Percentiles rank a stretch among this genome's conserved stretches.
Conservation (phyloP, 2,888 invertebrate genomes). For the Beris morrisii region DNA sequence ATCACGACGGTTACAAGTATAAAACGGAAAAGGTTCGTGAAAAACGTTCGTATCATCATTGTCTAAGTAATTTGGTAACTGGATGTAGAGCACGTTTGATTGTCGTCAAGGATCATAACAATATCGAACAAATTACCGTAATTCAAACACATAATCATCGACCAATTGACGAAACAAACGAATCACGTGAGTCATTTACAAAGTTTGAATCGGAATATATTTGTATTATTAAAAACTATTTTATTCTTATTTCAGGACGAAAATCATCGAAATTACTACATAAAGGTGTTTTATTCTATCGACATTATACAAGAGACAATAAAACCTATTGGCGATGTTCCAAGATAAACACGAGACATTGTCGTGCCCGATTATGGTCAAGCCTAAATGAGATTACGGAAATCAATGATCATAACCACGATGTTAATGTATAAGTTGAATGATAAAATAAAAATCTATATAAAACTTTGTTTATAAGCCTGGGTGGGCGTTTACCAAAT, state of each 20-base stretch:
- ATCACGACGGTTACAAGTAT: conserved; percentile 31
- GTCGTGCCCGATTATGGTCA: conserved; percentile 35
- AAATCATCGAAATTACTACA: conserved; percentile 28
- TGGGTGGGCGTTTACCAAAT: no score
- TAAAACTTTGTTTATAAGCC: no score
- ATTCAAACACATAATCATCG: conserved; percentile 33
- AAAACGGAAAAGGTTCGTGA: conserved; percentile 32
- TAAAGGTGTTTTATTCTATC: conserved; percentile 34
- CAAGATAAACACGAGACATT: conserved; percentile 24
- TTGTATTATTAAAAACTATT: background rate
- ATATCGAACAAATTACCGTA: conserved; percentile 16
- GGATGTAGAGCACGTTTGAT: conserved; percentile 35
- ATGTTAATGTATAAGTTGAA: background rate
- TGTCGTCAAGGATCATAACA: conserved; percentile 8
- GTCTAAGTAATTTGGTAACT: conserved; percentile 1
- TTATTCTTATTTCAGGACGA: conserved; percentile 22
- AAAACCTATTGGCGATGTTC: conserved; percentile 37
- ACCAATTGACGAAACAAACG: background rate
- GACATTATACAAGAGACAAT: conserved; percentile 32
- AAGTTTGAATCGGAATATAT: background rate
- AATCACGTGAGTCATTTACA: conserved; percentile 4
- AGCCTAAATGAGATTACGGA: conserved; percentile 19
- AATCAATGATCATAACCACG: conserved; percentile 36
- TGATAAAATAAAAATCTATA: no score
- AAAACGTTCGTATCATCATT: conserved; percentile 35